Base-by-base conservation (phyloP, 1,140 invertebrate genomes). In the Caenorhabditis inopinata region DNA sequence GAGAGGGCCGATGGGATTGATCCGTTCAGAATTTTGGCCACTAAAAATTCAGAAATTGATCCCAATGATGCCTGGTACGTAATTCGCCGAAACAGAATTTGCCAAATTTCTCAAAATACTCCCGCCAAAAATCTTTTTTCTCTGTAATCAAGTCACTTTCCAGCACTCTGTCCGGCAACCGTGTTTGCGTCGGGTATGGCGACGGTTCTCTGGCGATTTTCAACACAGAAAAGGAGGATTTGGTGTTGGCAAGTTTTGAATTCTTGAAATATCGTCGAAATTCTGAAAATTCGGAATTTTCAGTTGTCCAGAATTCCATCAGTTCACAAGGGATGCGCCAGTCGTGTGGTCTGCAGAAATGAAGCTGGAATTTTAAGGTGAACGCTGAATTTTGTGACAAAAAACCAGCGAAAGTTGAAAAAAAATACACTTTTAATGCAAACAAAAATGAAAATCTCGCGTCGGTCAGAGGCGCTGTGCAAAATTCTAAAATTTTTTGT, bases 291-390 rank as follows among this genome's bases (percentile, higher is more conserved):
- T n/a, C 25, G 14, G 1, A 32, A 32, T 16, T 58, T 58, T 29
- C 58, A 68, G 58, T 38, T 68, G 58, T 68, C 58, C 2, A 29
- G 58, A 11, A 68, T 68, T 16, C 58, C 58, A 42, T 38, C 58
- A 7, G n/a, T 68, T 18, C 58, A 68, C 32, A 42, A 21, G 21
- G 58, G 58, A 35, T 23, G 32, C 12, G 58, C 58, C 2, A 68
- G 32, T 14, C 58, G 58, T 5, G 32, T 18, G 32, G 9, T 68
- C 23, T 68, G 58, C 9, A 29, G 32, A 0, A 12, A 68, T 68
- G 58, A 32, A 42, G 23, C 35, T 68, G 16, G 16, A 9, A n/a
- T 68, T 68, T 68, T 68, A 32, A 68, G 58, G 58, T 68, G 25
- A 68, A 21, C 38, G 35, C 38, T 38, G 27, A 16, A 9, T 14